These are phyloP conservation scores for Coranthus polyacanthus DNA, from an alignment of 2,797 vertebrate genomes.

Conservation along the genomic window DNA sequence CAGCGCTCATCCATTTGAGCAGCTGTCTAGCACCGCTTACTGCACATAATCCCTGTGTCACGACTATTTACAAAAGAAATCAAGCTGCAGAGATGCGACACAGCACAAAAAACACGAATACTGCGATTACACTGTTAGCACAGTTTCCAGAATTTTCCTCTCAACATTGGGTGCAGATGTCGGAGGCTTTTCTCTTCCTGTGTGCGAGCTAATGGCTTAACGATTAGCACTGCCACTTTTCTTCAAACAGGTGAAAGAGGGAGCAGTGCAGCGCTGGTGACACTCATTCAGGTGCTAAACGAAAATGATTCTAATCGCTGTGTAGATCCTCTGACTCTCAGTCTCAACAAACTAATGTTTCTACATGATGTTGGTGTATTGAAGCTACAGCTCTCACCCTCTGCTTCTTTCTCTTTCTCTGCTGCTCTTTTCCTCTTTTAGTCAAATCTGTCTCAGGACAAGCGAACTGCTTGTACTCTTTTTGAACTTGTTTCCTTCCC, in stretches of 20 bases:
- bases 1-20: conserved; percentile 16
- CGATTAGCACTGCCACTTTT: conserved; percentile 68
- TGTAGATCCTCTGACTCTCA: conserved; percentile 48
- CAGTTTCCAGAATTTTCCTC: too few species aligned
- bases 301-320: conserved; percentile 40
- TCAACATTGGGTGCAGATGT: not conserved
- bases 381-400: conserved; percentile 39
- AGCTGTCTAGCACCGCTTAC: conserved; percentile 7
- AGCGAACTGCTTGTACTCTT: conserved; percentile 4
- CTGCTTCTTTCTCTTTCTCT: conserved; percentile 1
- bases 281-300: conserved; percentile 74
- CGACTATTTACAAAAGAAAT: not conserved
- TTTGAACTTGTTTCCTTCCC: conserved; percentile 28
- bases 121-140: too few species aligned
- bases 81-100: not conserved
- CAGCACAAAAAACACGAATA: not conserved
- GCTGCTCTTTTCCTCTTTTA: not conserved
- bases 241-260: conserved; percentile 74
- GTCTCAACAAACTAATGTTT: conserved; percentile 53
- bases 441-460: conserved; percentile 14
- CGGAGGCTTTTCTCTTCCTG: not conserved
- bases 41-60: conserved; percentile 21
- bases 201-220: conserved; percentile 5
- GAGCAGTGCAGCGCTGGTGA: conserved; percentile 54
- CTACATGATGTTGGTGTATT: conserved; percentile 33